Evolutionary conservation across 2,113 vertebrate genomes (phyloP).

Genomic region (Centrocercus urophasianus): DNA sequence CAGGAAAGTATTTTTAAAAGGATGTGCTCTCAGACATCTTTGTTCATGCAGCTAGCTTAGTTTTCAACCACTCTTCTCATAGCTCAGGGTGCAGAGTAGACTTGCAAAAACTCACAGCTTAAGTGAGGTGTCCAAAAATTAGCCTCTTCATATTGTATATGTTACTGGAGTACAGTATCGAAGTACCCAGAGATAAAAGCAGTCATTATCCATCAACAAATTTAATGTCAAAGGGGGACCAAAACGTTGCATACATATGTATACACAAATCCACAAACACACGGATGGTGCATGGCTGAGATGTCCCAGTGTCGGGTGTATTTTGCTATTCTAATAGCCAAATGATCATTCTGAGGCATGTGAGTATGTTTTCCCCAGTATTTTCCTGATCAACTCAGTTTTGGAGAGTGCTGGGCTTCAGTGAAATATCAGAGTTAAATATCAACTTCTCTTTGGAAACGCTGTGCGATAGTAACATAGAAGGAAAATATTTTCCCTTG

Average conservation of each 20-base stretch:
- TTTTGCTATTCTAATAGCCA: neutral
- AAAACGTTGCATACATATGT: neutral
- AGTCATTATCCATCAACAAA: neutral
- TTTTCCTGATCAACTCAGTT: conserved; percentile 4
- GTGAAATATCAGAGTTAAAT: neutral
- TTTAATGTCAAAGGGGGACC: neutral
- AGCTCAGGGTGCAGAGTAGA: neutral
- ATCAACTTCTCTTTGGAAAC: neutral
- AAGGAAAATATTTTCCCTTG: neutral
- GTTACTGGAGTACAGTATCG: neutral
- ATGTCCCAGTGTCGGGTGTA: neutral
- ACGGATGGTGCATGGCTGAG: neutral
- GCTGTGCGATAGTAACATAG: neutral
- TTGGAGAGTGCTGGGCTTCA: neutral
- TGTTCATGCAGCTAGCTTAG: neutral
- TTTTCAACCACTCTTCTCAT: neutral
- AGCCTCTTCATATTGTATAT: neutral
- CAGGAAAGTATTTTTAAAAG: neutral
- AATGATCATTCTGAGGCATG: neutral
- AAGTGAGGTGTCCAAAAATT: neutral
- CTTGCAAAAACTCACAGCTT: neutral
- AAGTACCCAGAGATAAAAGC: neutral
- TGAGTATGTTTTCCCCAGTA: neutral
- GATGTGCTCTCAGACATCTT: neutral
- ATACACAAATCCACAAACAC: neutral